These are phyloP conservation scores for Gibbula magus DNA, from an alignment of 2,888 invertebrate species.

Conservation along the genomic window DNA sequence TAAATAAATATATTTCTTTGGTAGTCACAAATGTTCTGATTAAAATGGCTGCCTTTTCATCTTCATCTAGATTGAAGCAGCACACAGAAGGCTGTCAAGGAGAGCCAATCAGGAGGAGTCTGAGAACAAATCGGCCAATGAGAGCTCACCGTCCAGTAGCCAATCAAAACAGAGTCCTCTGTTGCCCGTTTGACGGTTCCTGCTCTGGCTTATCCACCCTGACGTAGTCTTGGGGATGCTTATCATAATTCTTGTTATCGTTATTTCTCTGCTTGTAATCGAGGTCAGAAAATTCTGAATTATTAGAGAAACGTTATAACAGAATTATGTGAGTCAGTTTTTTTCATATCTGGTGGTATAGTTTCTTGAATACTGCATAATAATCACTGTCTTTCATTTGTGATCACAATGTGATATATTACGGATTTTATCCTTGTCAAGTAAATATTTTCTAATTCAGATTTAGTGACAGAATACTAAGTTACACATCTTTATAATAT, in stretches of 20 bases:
- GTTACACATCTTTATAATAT: too few relatives aligned
- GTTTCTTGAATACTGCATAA: too few relatives aligned
- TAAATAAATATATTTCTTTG: not conserved
- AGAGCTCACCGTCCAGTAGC: not conserved
- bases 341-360: too few relatives aligned
- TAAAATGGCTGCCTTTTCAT: not conserved
- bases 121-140: not conserved
- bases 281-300: constrained; percentile 16
- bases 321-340: too few relatives aligned
- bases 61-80: constrained; percentile 54
- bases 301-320: too few relatives aligned
- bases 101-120: not conserved
- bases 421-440: too few relatives aligned
- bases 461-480: too few relatives aligned
- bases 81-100: constrained; percentile 42
- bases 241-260: constrained; percentile 32
- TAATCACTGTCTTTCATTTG: too few relatives aligned
- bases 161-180: constrained; percentile 26
- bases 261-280: constrained; percentile 30
- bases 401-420: too few relatives aligned
- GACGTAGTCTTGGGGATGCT: constrained; percentile 58
- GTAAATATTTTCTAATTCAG: too few relatives aligned
- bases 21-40: not conserved
- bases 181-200: constrained; percentile 68
- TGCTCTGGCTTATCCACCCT: constrained; percentile 67